phyloP scores from a whole-genome alignment of 2,797 vertebrate genomes.

The Steatocranus sp. region DNA sequence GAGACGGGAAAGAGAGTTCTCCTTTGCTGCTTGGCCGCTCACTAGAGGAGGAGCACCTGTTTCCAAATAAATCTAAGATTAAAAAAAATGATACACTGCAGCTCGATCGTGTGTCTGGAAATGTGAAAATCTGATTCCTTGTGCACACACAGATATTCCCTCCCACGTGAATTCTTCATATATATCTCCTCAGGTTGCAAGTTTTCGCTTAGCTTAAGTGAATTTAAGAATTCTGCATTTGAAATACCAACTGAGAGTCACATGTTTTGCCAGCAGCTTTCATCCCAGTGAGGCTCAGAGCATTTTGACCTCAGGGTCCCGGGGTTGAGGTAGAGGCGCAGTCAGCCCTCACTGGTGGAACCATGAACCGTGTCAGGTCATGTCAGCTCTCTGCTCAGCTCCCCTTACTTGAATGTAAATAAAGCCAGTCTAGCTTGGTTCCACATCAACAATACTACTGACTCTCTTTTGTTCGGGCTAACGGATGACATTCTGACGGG shows the following conservation, averaged over 20 bases:
- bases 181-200: background rate
- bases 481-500: background rate
- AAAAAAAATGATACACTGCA: constrained; percentile 24
- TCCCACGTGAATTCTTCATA: constrained; percentile 37
- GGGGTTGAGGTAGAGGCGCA: constrained; percentile 44
- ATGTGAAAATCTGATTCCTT: constrained; percentile 51
- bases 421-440: constrained; percentile 43
- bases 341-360: constrained; percentile 46
- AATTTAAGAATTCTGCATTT: constrained; percentile 39
- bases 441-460: constrained; percentile 20
- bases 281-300: constrained; percentile 35
- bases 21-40: constrained; percentile 3
- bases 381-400: constrained; percentile 54
- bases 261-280: constrained; percentile 51
- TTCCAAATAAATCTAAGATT: constrained; percentile 66
- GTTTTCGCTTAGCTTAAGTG: constrained; percentile 26
- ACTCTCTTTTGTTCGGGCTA: background rate
- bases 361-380: constrained; percentile 64
- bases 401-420: constrained; percentile 59
- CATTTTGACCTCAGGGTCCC: constrained; percentile 52
- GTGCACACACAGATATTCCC: background rate
- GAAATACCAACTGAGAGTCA: constrained; percentile 42
- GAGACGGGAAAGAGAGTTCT: constrained; percentile 29
- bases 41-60: constrained; percentile 62
- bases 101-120: constrained; percentile 45